Evolutionary conservation across 1,140 invertebrate genomes (phyloP), one percentile per base, ranked within the genome.

Genomic region (Megalonaias nervosa): DNA sequence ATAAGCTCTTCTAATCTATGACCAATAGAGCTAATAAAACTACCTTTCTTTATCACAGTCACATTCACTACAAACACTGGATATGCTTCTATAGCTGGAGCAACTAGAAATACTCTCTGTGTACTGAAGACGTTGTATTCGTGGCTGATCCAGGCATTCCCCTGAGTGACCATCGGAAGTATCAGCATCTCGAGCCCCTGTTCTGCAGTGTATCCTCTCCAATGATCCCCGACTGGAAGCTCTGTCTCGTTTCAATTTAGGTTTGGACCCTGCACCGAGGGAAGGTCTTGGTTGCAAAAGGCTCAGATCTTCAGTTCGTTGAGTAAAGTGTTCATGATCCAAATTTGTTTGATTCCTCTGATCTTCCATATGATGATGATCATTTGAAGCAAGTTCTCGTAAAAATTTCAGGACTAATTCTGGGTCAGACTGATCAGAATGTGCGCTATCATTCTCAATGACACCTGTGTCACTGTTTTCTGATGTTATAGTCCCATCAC

Each of bases 41-140:
- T 79, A 89, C 88, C 87, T 86, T 57, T 85, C 84, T 21, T 81
- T 76, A 71, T 88, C 87, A 78, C 83, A 87, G 70, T 87, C 86
- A 79, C 83, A 82, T 67, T 85, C 84, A 82, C 85, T 89, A 31
- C 81, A 84, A 77, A 79, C 68, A 71, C 75, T 76, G 55, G 71
- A 73, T 5, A 48, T 6, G 58, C 79, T 73, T 6, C 21, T 62
- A 57, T 84, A 88, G 82, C 88, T 90, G 38, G 90, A 90, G 71
- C 88, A 91, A 75, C 84, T 84, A 55, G 19, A 62, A 38, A 65
- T 67, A 70, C 55, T 73, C 68, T 17, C 66, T 62, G 48, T 78
- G 38, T 58, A 67, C 31, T 48, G 38, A 61, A 23, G 57, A 55
- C 5, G 16, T 31, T 69, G 14, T 57, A 66, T 38, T 14, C n/a